A percentile compares a stretch with the other conserved stretches of the same genome.
These are phyloP conservation scores for Lepisosteus oculatus DNA, from an alignment of 2,113 vertebrate species.

Conservation along the genomic window DNA sequence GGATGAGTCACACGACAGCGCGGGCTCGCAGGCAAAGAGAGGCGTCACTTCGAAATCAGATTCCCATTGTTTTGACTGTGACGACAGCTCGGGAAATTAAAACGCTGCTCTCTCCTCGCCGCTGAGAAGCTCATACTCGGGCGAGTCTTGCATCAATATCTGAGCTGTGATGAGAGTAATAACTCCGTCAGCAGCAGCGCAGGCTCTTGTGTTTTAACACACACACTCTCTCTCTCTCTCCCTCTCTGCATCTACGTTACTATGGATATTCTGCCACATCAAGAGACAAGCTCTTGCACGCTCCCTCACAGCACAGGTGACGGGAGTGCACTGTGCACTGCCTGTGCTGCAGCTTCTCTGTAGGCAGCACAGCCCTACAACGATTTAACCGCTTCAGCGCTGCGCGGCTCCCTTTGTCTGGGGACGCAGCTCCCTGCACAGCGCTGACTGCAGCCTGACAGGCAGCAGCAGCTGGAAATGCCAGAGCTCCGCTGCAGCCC, in stretches of 20 bases:
- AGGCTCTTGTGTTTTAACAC: slow-evolving; percentile 55
- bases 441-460: background rate
- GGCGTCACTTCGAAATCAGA: slow-evolving; percentile 11
- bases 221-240: slow-evolving; percentile 44
- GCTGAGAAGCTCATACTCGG: slow-evolving; percentile 6
- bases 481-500: background rate
- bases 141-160: slow-evolving; percentile 3
- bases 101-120: background rate
- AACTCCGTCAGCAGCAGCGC: slow-evolving; percentile 42
- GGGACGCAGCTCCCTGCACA: background rate
- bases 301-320: slow-evolving; percentile 32
- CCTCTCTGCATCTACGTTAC: slow-evolving; percentile 49
- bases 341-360: slow-evolving; percentile 23
- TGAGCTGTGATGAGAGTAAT: slow-evolving; percentile 1
- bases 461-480: background rate
- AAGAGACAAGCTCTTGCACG: slow-evolving; percentile 48
- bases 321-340: slow-evolving; percentile 16
- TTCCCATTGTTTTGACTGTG: slow-evolving; percentile 10
- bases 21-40: background rate
- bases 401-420: background rate
- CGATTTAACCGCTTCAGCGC: slow-evolving; percentile 7
- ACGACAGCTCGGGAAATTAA: background rate
- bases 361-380: slow-evolving; percentile 16
- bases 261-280: slow-evolving; percentile 64
- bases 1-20: slow-evolving; percentile 4